Evolutionary conservation across 2,113 vertebrate genomes (phyloP).

Genomic region (Notechis scutatus): DNA sequence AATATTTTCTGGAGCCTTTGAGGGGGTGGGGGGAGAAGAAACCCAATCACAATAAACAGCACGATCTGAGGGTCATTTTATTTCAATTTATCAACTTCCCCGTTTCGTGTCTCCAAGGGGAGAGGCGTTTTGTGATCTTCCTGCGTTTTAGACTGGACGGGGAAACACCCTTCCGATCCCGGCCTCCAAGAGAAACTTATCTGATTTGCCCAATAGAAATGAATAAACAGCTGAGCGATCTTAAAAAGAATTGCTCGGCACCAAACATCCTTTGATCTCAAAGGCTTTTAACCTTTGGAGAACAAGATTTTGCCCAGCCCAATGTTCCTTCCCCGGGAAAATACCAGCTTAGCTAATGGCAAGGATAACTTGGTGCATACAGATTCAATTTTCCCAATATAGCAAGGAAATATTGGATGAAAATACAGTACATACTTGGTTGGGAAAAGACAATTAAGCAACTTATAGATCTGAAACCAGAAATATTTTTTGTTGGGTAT

Average conservation of each 20-base stretch:
- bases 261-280: neutral
- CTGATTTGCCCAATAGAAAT: neutral
- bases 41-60: neutral
- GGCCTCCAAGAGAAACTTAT: neutral
- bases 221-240: neutral
- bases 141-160: neutral
- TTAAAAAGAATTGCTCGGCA: neutral
- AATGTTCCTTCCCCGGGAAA: neutral
- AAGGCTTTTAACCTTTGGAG: neutral
- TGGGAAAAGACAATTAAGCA: no score
- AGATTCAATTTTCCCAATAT: neutral
- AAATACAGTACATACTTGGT: no score
- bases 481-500: no score
- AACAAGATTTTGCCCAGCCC: neutral
- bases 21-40: neutral
- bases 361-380: neutral
- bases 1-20: neutral
- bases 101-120: neutral
- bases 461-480: no score
- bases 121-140: neutral
- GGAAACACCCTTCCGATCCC: constrained; percentile 7
- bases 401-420: no score
- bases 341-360: neutral
- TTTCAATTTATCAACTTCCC: constrained; percentile 1
- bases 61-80: neutral